Percentiles rank a stretch among this genome's conserved stretches.
phyloP scores from a whole-genome alignment of 2,113 vertebrate genomes.

The Octodon degus region DNA sequence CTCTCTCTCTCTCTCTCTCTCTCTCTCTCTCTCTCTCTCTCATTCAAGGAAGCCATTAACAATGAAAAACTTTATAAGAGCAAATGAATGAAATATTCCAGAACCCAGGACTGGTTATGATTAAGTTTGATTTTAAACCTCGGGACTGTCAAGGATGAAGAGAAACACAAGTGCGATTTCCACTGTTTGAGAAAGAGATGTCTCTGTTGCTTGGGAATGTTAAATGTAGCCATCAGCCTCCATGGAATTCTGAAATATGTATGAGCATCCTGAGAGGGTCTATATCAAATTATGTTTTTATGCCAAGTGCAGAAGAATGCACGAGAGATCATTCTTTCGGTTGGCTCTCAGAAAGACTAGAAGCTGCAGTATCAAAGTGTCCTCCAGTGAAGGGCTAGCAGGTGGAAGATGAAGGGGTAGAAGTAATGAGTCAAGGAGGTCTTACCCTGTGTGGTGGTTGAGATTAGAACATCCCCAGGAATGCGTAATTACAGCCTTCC shows the following conservation, averaged over 20 bases:
- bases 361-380: background rate
- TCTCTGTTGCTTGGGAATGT: background rate
- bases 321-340: background rate
- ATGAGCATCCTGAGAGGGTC: background rate
- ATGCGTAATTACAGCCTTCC: too few species aligned
- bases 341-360: background rate
- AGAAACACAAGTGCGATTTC: conserved; percentile 15
- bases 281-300: background rate
- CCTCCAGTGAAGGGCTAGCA: background rate
- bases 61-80: background rate
- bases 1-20: too few species aligned
- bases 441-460: background rate
- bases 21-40: too few species aligned
- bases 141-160: background rate
- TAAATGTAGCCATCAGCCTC: background rate
- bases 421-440: background rate
- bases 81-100: conserved; percentile 36
- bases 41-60: background rate
- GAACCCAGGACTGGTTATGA: conserved; percentile 30
- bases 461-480: background rate
- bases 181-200: background rate
- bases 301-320: background rate
- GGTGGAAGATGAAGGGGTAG: background rate
- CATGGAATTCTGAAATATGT: background rate
- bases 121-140: conserved; percentile 25